Base-by-base conservation (phyloP, 2,888 invertebrate genomes). In the Leptarthrus brevirostris region DNA sequence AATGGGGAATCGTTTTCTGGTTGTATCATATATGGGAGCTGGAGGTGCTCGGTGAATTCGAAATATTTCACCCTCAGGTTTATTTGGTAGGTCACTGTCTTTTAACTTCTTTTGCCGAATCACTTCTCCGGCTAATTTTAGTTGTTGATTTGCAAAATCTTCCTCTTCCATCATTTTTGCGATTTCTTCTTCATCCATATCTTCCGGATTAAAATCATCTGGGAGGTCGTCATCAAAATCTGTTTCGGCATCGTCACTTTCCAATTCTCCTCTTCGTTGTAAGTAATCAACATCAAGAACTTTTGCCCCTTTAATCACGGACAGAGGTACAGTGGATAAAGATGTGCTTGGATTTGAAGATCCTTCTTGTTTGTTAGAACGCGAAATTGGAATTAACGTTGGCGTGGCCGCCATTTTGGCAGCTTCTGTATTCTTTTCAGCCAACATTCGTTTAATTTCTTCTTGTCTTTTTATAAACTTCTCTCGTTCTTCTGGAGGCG, bases 131-230 rank as follows among this genome's bases (percentile, higher is more conserved):
- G 77, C 86, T 24, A 87, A 76, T 75, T 87, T 86, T 3, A 88
- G 79, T 78, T 88, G 88, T 14, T 87, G 86, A 34, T 87, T 87
- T 0, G 88, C 88, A 53, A 87, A 88, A 76, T 89, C 89, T 79
- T 90, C 89, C 58, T 89, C 88, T 77, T 89, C 89, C 83, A 89
- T 89, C 88, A 89, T 87, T 79, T 88, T 87, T n/a, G 84, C 85
- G 44, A 85, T 85, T 1, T 83, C 82, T 71, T 85, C 85, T 74
- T 85, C 82, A 72, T 86, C 86, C 84, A 87, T 86, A 76, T 86
- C 86, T 26, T 87, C 87, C 0, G 86, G 85, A 74, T 82, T 82
- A 26, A 86, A 83, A 71, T 86, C 86, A 72, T 86, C 86, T 0
- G 85, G 84, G 40, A 86, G 77, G 71, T 84, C 84, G 2, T 84